A percentile compares a stretch with the other conserved stretches of the same genome.
Evolutionary conservation across 2,113 vertebrate genomes (phyloP).

Genomic region (Cricetomys ansorgei): DNA sequence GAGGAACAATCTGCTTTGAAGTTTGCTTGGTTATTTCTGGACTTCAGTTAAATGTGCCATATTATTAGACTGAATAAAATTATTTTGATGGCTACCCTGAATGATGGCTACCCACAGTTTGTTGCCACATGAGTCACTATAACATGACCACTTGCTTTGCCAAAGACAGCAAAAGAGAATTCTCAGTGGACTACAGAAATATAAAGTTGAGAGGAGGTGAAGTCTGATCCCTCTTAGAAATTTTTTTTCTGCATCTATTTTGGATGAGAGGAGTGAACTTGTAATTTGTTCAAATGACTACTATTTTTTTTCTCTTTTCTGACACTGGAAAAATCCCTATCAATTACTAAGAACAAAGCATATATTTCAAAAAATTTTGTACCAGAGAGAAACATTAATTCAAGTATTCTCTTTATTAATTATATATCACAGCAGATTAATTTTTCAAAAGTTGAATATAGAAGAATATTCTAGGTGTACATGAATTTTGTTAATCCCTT

Average conservation of each 20-base stretch:
- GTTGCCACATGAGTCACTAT: no score
- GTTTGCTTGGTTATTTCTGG: no score
- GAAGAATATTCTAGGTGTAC: not conserved
- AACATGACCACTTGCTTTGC: no score
- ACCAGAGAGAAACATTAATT: conserved; percentile 39
- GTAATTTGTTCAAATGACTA: not conserved
- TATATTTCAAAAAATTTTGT: conserved; percentile 46
- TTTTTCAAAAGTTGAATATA: conserved; percentile 21
- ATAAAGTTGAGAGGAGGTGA: not conserved
- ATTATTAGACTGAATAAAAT: no score
- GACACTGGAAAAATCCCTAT: not conserved
- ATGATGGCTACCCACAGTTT: not conserved
- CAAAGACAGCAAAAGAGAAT: no score
- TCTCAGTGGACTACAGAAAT: not conserved
- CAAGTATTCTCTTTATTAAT: not conserved
- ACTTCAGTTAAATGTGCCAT: no score
- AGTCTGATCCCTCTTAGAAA: accelerated
- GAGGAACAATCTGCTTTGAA: no score
- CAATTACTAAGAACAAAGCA: not conserved
- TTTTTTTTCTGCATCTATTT: not conserved
- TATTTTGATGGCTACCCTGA: no score
- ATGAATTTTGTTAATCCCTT: not conserved
- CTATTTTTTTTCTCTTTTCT: not conserved
- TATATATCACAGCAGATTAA: not conserved
- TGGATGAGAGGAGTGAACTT: not conserved